Evolutionary conservation across 1,140 invertebrate genomes (phyloP), one percentile per base, ranked within the genome.

Genomic region (Hirudo medicinalis): DNA sequence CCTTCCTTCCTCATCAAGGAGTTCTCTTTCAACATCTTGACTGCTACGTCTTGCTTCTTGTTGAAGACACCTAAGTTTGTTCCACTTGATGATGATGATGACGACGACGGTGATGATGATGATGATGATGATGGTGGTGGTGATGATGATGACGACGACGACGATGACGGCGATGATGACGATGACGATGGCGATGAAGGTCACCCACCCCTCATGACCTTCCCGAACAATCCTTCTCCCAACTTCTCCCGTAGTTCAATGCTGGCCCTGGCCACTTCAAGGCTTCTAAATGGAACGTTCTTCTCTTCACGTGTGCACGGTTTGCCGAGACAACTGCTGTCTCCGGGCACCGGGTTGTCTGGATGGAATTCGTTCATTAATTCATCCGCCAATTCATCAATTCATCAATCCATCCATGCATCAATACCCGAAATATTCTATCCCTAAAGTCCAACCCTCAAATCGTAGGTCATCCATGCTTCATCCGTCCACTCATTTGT

Each of bases 221-320:
- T 92, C 19, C 94, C 94, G 80, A 97, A 97, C 83, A 96, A 94
- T 20, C 94, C 94, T 74, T 91, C 90, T 0, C 94, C 94, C 43
- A 97, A 80, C 81, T 93, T 93, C 66, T 87, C 85, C 49, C 92
- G 86, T 71, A 97, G 85, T 76, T 91, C 88, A 32, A 76, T 74
- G 19, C 60, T 53, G 17, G 69, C 53, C 32, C 73, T 40, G 17
- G 74, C 67, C 11, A 76, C 75, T 53, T 76, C 74, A 20, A 76
- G 72, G 17, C 74, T 73, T 43, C 72, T 74, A 54, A 76, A 76
- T 32, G 74, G 75, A 27, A 76, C 67, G 66, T 75, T 73, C 67
- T 73, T 29, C 15, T 69, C 57, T 43, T 72, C 68, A 78, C 92
- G 91, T n/a, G 91, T 90, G 79, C 92, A 95, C 3, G 92, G 88